These are phyloP conservation scores for Melinaea menophilus DNA, from an alignment of 2,888 invertebrate genomes.

Conservation along the genomic window DNA sequence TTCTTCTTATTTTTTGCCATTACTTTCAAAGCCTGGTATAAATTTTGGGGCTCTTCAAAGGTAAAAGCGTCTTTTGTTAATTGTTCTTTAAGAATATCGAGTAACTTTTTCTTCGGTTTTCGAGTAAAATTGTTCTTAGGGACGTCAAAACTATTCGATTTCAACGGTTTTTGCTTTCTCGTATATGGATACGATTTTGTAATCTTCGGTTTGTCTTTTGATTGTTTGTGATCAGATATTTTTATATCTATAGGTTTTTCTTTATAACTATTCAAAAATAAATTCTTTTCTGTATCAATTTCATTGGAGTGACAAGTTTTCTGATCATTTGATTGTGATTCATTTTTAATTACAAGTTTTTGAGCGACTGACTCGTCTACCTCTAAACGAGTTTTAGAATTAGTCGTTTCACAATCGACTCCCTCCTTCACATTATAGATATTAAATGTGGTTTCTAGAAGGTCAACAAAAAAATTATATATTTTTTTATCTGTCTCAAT, in stretches of 20 bases:
- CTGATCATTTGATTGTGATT: slow-evolving; percentile 6
- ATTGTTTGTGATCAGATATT: slow-evolving; percentile 3
- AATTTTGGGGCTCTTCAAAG: slow-evolving; percentile 48
- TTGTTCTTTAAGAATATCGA: slow-evolving; percentile 50
- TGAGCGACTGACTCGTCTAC: slow-evolving; percentile 47
- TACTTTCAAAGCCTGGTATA: slow-evolving; percentile 52
- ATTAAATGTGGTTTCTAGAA: slow-evolving; percentile 52
- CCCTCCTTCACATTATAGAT: slow-evolving; percentile 42
- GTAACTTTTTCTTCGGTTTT: slow-evolving; percentile 42
- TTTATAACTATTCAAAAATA: slow-evolving; percentile 11
- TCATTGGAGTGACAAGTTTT: background rate
- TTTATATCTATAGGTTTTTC: slow-evolving; percentile 9
- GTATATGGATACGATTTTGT: slow-evolving; percentile 30
- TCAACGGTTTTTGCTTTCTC: slow-evolving; percentile 24
- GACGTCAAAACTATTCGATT: slow-evolving; percentile 26
- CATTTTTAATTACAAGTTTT: slow-evolving; percentile 34
- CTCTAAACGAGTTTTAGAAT: slow-evolving; percentile 41
- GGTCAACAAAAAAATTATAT: slow-evolving; percentile 57
- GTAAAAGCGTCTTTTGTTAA: slow-evolving; percentile 36
- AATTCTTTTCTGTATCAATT: slow-evolving; percentile 10
- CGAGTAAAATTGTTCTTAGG: slow-evolving; percentile 24
- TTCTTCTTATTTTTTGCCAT: slow-evolving; percentile 50
- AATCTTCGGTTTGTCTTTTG: slow-evolving; percentile 12
- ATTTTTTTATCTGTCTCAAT: slow-evolving; percentile 41
- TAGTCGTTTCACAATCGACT: slow-evolving; percentile 23